phyloP scores from a whole-genome alignment of 2,888 invertebrate genomes.

The Urechis unicinctus region DNA sequence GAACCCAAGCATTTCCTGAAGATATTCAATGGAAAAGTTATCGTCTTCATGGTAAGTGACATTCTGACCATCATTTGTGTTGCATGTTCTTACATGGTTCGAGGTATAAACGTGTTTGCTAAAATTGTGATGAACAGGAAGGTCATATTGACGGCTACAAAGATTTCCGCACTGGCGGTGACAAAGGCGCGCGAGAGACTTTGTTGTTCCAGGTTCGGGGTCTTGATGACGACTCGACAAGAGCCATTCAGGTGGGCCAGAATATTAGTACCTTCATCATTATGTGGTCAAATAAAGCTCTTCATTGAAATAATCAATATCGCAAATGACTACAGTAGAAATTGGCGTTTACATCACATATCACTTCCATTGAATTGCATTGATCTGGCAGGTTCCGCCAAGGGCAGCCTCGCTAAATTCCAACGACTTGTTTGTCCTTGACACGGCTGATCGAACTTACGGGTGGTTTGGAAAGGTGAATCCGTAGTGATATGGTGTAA shows the following conservation, averaged over 20 bases:
- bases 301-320: too few relatives aligned
- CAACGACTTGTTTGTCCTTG: slow-evolving; percentile 75
- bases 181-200: slow-evolving; percentile 47
- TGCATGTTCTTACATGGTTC: too few relatives aligned
- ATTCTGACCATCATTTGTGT: too few relatives aligned
- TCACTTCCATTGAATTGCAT: neutral
- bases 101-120: neutral
- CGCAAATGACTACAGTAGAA: too few relatives aligned
- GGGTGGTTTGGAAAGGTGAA: slow-evolving; percentile 76
- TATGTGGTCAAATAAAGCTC: too few relatives aligned
- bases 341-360: neutral
- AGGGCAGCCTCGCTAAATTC: slow-evolving; percentile 62
- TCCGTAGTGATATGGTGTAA: too few relatives aligned
- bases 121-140: slow-evolving; percentile 7
- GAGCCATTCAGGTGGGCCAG: slow-evolving; percentile 61
- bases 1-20: slow-evolving; percentile 86
- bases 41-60: slow-evolving; percentile 45
- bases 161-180: slow-evolving; percentile 50
- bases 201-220: slow-evolving; percentile 72
- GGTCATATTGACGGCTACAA: slow-evolving; percentile 53
- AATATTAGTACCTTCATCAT: neutral
- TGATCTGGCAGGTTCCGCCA: slow-evolving; percentile 22
- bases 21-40: slow-evolving; percentile 77
- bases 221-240: slow-evolving; percentile 64
- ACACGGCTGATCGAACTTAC: slow-evolving; percentile 57